Evolutionary conservation across 2,888 invertebrate genomes (phyloP), one percentile per base, ranked within the genome.

Genomic region (Xylota sylvarum): DNA sequence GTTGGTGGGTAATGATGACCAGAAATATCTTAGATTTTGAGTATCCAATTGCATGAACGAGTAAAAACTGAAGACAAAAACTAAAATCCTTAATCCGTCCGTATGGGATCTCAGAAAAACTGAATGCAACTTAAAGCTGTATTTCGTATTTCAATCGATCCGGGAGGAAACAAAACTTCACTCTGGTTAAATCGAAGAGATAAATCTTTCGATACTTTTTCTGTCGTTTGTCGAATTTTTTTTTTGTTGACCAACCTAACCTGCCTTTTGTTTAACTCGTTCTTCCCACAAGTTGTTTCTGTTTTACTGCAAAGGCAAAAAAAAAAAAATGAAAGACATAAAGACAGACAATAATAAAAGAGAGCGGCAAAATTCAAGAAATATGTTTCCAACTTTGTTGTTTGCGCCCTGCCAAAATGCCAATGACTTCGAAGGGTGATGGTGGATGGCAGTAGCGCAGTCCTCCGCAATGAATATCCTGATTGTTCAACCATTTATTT

Each of bases 401-500:
- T 79, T 80, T 76, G 65, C 80, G 80, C 70, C 76, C 85, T 67
- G 72, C 76, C 80, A 76, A 86, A 86, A 86, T 81, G 86, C 86
- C 86, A 86, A 73, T 78, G 76, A 86, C 85, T 81, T 77, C 81
- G 70, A 81, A 81, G 81, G 85, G 81, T 76, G 77, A 81, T 78
- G 73, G 82, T 64, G 50, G 80, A 79, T 86, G 81, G 81, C 72
- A 77, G 62, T 43, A 77, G 73, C 77, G 73, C 67, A 81, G 69
- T 78, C 77, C 81, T 86, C 77, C 69, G 81, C 86, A 86, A 81
- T 82, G 86, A 81, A 86, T 86, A 81, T 86, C 86, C 86, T 86
- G 86, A 86, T 82, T 86, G 86, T 86, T 86, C 73, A 69, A 77
- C 86, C 76, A 78, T 86, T 86, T 86, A 86, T 86, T 77, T 86